Percentiles rank a stretch among this genome's conserved stretches.
phyloP scores from a whole-genome alignment of 2,888 invertebrate genomes.

The Cataglyphis albicans region DNA sequence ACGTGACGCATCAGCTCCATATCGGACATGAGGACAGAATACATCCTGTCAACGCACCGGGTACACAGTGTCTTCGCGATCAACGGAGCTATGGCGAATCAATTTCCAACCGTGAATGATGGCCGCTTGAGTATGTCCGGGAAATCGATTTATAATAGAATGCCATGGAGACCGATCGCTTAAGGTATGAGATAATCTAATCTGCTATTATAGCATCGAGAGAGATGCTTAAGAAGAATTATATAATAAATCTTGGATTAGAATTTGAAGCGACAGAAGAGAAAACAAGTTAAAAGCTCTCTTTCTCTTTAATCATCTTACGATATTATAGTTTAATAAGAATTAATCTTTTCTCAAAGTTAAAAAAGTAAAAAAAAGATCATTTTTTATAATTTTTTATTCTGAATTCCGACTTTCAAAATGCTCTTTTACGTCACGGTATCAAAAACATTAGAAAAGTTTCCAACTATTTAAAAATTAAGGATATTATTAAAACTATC shows the following conservation, averaged over 20 bases:
- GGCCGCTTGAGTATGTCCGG: constrained; percentile 11
- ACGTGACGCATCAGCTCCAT: constrained; percentile 36
- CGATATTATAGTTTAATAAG: background rate
- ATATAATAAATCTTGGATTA: background rate
- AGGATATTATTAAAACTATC: background rate
- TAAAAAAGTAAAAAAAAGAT: background rate
- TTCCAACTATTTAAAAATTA: background rate
- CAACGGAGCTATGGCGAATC: constrained; percentile 57
- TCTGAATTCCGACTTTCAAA: background rate
- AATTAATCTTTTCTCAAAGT: background rate
- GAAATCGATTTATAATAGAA: constrained; percentile 19
- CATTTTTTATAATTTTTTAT: background rate
- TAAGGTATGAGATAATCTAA: constrained; percentile 15
- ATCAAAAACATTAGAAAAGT: background rate
- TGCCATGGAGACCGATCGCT: background rate
- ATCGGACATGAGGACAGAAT: constrained; percentile 58
- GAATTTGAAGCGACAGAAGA: background rate
- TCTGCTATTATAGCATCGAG: constrained; percentile 8
- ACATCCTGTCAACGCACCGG: constrained; percentile 47
- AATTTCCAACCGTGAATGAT: constrained; percentile 44
- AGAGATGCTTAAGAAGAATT: background rate
- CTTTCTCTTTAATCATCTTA: background rate
- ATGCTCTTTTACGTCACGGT: background rate
- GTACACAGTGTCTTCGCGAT: constrained; percentile 67
- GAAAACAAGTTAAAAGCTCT: background rate